Base-by-base conservation (phyloP, 2,888 invertebrate genomes). In the Seladonia tumulorum region DNA sequence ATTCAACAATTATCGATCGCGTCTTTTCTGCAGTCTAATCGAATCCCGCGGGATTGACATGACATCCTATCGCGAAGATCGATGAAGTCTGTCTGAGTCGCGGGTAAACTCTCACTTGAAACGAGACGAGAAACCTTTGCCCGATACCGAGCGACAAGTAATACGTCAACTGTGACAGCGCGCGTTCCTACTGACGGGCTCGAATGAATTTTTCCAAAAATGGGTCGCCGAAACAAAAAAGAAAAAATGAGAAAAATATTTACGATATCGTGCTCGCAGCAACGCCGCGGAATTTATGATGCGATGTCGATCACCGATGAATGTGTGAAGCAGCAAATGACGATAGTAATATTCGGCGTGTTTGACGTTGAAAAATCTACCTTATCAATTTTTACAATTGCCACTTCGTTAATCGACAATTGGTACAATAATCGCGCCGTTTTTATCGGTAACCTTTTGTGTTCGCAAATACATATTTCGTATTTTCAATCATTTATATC, bases 161-260 rank as follows among this genome's bases (percentile, higher is more conserved):
- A 87, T 87, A 82, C 66, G 86, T 87, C 86, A 87, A 82, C 49
- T 39, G 68, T 82, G 86, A 82, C 86, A 82, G 79, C 53, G 39
- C 22, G 53, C 70, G 63, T 63, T 75, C 12, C 74, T 60, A 16
- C 53, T 63, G 66, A 81, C 49, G 53, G n/a, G 76, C 16, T 57
- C 66, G 84, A 76, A 85, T 83, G 79, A 85, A 76, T 76, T 83
- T 79, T 79, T 72, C 76, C 66, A 45, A 74, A 77, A 83, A 76
- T 35, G 35, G 45, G 12, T 47, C 60, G 47, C 3, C 12, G 22
- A 45, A 35, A 66, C 76, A 63, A 47, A 78, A 57, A 42, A n/a
- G n/a, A n/a, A 22, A 45, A 63, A 66, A 35, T 35, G 35, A 35
- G 47, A 77, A 47, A 39, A 5, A 47, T 12, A n/a, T 42, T 42